Base-by-base conservation (phyloP, 2,113 vertebrate species). In the Perca schrenkii region DNA sequence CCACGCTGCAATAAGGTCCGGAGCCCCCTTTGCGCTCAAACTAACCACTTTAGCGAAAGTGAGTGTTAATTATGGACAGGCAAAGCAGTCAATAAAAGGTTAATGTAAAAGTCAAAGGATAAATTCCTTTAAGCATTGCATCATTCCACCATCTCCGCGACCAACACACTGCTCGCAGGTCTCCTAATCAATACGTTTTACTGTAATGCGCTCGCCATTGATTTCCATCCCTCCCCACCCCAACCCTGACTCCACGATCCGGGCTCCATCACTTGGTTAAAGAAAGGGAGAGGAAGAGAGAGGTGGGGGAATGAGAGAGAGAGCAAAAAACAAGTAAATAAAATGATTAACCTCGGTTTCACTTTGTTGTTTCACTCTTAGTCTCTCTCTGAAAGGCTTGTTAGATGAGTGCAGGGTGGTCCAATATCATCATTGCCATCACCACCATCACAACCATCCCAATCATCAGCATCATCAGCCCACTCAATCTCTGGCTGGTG, bases 11-110 rank as follows among this genome's bases (percentile, higher is more conserved):
- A 89, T 88, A 88, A 93, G 93, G 92, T 89, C 90, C 74, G 72
- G 89, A 82, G 93, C 89, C 89, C 89, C 91, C 90, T 90, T 92
- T 71, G 31, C 85, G 95, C 95, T 96, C 91, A 96, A 97, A 97
- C 97, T 97, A 98, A 98, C 96, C 96, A 98, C 96, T 98, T 97
- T 97, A 96, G 95, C 97, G 99, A 97, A 98, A 98, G 97, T 97
- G 97, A 96, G 97, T 97, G 97, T 98, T 99, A 99, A 99, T 99
- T 99, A 99, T 97, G 96, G 97, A 97, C 96, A 97, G 97, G 97
- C 97, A 96, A 95, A 97, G 96, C 96, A 97, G 98, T 99, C 98
- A 99, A 99, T 99, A 99, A 97, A 97, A 99, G 98, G 98, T 99
- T 99, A 99, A 99, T 99, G 98, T 96, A 98, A 95, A 95, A 98